Base-by-base conservation (phyloP, 2,888 invertebrate species). In the Cerceris ruficornis region DNA sequence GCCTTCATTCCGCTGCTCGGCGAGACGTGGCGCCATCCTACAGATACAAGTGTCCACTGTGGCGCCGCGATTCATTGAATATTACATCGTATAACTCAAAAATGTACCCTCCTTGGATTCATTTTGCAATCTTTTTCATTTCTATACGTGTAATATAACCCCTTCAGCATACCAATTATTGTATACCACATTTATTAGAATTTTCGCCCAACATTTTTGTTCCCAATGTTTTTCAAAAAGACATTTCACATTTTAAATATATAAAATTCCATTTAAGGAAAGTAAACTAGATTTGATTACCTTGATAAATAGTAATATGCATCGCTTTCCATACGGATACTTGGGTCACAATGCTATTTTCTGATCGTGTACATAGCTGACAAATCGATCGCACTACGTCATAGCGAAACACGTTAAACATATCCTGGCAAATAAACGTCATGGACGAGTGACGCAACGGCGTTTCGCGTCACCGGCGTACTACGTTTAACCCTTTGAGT, bases 11-110 rank as follows among this genome's bases (percentile, higher is more conserved):
- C 59, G 43, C 17, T 9, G 17, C n/a, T 67, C 73, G 64, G 64
- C 64, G 55, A 54, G 15, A 65, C 46, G 64, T 65, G 74, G 74
- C 80, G 74, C 78, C 67, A 74, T 70, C 49, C 60, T 28, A 46
- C 49, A 57, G 70, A 68, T 46, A 46, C 49, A 49, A 42, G 13
- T 54, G 55, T 62, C 61, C 61, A 61, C 50, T 39, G 42, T 71
- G 77, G 70, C 80, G 69, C 69, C 71, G 17, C 62, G 42, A n/a
- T 58, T 64, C 43, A 61, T 59, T 15, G 15, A 43, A 57, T 46
- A 46, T 72, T 75, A 17, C 69, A 66, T 41, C 17, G 13, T 43
- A 46, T 43, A 52, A 62, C 67, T 28, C 11, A 55, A 39, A 59
- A 49, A 60, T 15, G 57, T 15, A 43, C 6, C 15, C 8, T 50